Conservation (phyloP, 2,888 invertebrate species). For the Epirrhoe tristata region DNA sequence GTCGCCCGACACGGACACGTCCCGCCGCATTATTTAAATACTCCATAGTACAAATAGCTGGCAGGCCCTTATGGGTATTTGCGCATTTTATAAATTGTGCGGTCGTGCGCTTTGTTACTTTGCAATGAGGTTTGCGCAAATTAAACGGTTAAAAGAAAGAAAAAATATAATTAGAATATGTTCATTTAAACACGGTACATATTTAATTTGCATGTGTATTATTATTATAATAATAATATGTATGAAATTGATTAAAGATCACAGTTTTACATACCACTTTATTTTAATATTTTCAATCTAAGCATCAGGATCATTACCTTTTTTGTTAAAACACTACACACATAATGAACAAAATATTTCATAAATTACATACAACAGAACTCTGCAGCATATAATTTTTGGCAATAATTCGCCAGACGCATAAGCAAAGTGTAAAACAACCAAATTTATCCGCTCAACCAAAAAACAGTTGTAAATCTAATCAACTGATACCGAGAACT, state of each 20-base stretch:
- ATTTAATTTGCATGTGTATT: background rate
- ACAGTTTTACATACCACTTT: background rate
- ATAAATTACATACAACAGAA: constrained; percentile 5
- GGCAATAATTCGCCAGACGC: constrained; percentile 15
- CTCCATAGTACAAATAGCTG: constrained; percentile 38
- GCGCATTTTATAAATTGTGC: constrained; percentile 32
- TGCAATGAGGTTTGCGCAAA: constrained; percentile 13
- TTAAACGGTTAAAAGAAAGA: background rate
- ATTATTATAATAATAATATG: background rate
- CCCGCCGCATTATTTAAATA: constrained; percentile 45
- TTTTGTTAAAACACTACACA: background rate
- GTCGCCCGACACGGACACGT: constrained; percentile 38
- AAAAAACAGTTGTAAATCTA: constrained; percentile 51
- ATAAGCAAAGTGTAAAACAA: constrained; percentile 14
- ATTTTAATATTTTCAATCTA: background rate
- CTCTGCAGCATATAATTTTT: constrained; percentile 15
- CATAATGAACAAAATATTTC: background rate
- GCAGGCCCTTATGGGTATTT: constrained; percentile 34
- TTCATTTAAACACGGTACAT: background rate
- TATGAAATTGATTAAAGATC: background rate
- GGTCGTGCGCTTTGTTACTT: constrained; percentile 25
- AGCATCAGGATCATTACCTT: background rate
- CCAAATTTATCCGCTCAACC: constrained; percentile 13
- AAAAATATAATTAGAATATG: background rate
- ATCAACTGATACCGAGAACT: constrained; percentile 41